phyloP scores from a whole-genome alignment of 2,888 invertebrate species.

The Julus scandinavius region DNA sequence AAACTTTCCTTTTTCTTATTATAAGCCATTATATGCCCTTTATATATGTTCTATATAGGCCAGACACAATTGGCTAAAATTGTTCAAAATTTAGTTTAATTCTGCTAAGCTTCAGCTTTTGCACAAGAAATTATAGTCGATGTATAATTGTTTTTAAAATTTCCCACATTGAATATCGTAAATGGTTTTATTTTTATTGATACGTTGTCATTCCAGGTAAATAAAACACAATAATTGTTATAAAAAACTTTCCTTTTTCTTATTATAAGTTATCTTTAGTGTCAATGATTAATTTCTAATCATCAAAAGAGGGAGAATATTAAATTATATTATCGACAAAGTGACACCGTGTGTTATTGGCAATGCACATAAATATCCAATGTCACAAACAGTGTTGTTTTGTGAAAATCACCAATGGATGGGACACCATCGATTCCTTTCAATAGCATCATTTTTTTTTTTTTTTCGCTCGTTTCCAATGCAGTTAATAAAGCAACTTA shows the following conservation, averaged over 20 bases:
- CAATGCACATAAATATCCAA: conserved; percentile 11
- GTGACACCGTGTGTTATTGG: not conserved
- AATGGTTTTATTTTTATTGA: not conserved
- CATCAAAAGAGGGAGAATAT: not conserved
- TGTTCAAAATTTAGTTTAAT: not conserved
- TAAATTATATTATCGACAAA: not conserved
- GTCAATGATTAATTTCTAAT: not conserved
- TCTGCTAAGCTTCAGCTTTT: too few species aligned
- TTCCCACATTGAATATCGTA: too few species aligned
- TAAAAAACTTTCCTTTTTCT: not conserved
- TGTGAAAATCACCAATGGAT: conserved; percentile 19
- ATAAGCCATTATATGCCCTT: not conserved
- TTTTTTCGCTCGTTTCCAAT: not conserved
- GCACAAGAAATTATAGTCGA: too few species aligned
- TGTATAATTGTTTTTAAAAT: too few species aligned
- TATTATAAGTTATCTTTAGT: not conserved
- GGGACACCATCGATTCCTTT: not conserved
- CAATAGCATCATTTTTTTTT: not conserved
- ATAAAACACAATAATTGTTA: not conserved
- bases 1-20: not conserved
- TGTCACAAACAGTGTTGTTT: not conserved
- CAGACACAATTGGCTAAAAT: not conserved
- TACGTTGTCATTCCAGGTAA: not conserved
- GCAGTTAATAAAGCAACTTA: conserved; percentile 36
- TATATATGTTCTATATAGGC: not conserved